Base-by-base conservation (phyloP, 1,140 invertebrate species). In the Lineus longissimus region DNA sequence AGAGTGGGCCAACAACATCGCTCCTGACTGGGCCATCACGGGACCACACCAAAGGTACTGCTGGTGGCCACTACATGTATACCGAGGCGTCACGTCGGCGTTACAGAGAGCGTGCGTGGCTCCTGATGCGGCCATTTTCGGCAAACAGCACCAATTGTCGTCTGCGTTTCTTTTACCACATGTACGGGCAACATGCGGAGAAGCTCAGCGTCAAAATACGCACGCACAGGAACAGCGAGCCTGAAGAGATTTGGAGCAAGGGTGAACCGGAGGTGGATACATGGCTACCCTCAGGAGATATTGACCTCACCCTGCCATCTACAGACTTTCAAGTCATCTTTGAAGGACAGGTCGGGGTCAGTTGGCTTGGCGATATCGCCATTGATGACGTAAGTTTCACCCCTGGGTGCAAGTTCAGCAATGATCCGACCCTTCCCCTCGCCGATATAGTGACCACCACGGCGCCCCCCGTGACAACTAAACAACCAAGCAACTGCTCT, bases 361-460 rank as follows among this genome's bases (percentile, higher is more conserved):
- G 61, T 40, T 70, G 67, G 56, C 59, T 63, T 15, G 70, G 69
- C n/a, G 75, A 74, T 57, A 67, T 81, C 45, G 79, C 78, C n/a
- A 74, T 83, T 57, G 81, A 82, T 67, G 81, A 83, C 57, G 65
- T 82, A 6, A 67, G 69, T 2, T 78, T 80, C 55, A 68, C 72
- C 1, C 71, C 73, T 7, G 73, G 64, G 19, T 68, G 66, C 54
- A 41, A 19, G 54, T 40, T 55, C 47, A 33, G 30, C 56, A 9
- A 29, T 19, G 9, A 11, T 9, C 56, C 54, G 9, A 15, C 55
- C 11, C 4, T 62, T 15, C 27, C 19, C n/a, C 22, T 36, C 22
- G 45, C 19, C 25, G 30, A 1, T 13, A 30, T 62, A 23, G 19
- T 25, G 27, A 31, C 64, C 2, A 40, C 41, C 0, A 6, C n/a